Conservation (phyloP, 2,888 invertebrate genomes). For the Synanthedon andrenaeformis region DNA sequence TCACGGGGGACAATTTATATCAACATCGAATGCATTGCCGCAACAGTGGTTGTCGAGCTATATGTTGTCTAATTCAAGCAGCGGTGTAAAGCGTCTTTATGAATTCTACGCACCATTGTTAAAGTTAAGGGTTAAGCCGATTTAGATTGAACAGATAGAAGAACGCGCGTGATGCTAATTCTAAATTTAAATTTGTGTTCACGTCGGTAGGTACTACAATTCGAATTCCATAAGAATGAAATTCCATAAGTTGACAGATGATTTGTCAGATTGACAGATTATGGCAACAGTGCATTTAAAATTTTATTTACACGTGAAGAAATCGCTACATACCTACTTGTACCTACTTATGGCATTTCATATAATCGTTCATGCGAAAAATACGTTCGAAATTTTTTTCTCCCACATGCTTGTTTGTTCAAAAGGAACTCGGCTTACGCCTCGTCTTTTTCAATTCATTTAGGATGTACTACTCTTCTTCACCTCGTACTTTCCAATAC, state of each 20-base stretch:
- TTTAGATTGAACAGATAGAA: conserved; percentile 54
- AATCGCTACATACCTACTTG: too few species aligned
- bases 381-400: too few species aligned
- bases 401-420: too few species aligned
- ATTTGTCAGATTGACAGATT: conserved; percentile 16
- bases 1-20: conserved; percentile 8
- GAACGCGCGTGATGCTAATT: conserved; percentile 48
- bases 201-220: conserved; percentile 26
- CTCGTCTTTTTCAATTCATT: too few species aligned
- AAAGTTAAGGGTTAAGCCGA: conserved; percentile 47
- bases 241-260: conserved; percentile 26
- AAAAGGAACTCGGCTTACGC: too few species aligned
- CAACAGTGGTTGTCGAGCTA: conserved; percentile 7
- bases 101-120: conserved; percentile 16
- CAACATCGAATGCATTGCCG: conserved; percentile 26
- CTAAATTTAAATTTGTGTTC: conserved; percentile 42
- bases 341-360: too few species aligned
- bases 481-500: too few species aligned
- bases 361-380: too few species aligned
- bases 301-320: not conserved
- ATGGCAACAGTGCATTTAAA: conserved; percentile 1
- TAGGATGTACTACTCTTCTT: too few species aligned
- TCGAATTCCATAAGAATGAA: conserved; percentile 32
- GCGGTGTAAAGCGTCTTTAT: conserved; percentile 18
- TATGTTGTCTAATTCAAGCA: not conserved